Evolutionary conservation across 2,797 vertebrate species (phyloP).

Genomic region (Neomorphus geoffroyi): DNA sequence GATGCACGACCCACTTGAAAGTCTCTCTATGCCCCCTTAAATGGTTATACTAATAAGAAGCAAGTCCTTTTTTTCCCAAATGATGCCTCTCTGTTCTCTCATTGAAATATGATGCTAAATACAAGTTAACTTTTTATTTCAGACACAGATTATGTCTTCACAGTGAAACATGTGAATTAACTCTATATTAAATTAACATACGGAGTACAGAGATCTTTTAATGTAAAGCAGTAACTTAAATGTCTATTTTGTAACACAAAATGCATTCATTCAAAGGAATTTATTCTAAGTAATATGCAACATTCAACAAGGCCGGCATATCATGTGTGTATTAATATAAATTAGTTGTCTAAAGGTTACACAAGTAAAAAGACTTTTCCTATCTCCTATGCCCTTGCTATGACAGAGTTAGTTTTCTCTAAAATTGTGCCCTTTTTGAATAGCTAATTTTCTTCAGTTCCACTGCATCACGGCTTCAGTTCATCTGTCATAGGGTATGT

Average conservation of each 20-base stretch:
- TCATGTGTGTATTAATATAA: not conserved
- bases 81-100: not conserved
- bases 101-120: not conserved
- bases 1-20: not conserved
- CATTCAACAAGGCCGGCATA: not conserved
- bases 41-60: not conserved
- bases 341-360: not conserved
- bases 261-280: not conserved
- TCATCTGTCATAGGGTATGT: not conserved
- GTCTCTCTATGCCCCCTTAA: not conserved
- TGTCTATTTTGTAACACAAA: not conserved
- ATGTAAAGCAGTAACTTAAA: not conserved
- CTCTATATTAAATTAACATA: not conserved
- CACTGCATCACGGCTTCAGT: not conserved
- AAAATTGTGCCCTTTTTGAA: not conserved
- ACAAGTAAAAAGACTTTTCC: not conserved
- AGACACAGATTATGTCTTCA: not conserved
- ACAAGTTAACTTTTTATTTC: not conserved
- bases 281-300: not conserved
- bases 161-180: not conserved
- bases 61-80: not conserved
- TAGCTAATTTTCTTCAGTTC: not conserved
- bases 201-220: not conserved
- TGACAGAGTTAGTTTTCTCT: not conserved
- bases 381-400: not conserved